These are phyloP conservation scores for Amblyornis subalaris DNA, from an alignment of 2,113 vertebrate genomes.

Conservation along the genomic window DNA sequence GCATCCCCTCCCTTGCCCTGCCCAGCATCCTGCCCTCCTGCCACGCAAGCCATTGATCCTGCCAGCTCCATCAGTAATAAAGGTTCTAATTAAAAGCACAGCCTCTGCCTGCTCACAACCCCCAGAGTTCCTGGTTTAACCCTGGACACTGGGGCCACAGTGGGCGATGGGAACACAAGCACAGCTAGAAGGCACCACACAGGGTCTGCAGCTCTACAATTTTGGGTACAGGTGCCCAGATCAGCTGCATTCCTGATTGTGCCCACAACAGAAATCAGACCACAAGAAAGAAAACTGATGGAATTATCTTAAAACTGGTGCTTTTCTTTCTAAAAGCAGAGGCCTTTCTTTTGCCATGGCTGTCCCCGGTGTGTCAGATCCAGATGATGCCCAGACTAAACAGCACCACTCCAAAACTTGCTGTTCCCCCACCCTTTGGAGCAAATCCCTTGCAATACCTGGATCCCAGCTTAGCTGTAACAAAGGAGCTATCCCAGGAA, in stretches of 20 bases:
- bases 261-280: neutral
- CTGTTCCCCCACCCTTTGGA: neutral
- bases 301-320: fast-evolving
- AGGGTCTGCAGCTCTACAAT: fast-evolving
- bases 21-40: neutral
- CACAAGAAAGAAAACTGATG: neutral
- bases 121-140: fast-evolving
- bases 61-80: fast-evolving
- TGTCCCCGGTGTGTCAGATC: neutral
- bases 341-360: neutral
- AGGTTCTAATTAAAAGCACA: neutral
- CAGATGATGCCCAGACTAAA: neutral
- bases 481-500: neutral
- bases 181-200: fast-evolving
- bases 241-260: fast-evolving
- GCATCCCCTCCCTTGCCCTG: neutral
- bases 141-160: fast-evolving
- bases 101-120: neutral
- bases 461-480: neutral
- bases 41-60: neutral
- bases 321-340: neutral
- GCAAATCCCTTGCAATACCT: fast-evolving
- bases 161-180: fast-evolving
- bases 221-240: fast-evolving
- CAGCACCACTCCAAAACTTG: neutral